These are phyloP conservation scores for Drosophila yakuba DNA, from an alignment of 1,140 invertebrate genomes.

Conservation along the genomic window DNA sequence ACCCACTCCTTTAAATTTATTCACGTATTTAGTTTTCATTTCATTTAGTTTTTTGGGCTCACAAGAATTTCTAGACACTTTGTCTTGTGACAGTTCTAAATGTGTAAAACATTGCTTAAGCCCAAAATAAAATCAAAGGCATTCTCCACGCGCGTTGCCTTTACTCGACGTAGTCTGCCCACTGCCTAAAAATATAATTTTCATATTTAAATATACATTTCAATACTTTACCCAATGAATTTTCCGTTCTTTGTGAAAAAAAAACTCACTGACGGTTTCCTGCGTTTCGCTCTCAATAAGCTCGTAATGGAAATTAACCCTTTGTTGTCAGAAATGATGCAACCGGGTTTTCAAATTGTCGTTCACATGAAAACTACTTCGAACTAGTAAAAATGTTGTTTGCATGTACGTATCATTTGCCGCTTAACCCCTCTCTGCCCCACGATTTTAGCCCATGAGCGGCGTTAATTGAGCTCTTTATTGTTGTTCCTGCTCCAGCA, in stretches of 20 bases:
- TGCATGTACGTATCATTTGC: slow-evolving; percentile 47
- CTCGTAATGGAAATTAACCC: slow-evolving; percentile 50
- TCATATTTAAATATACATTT: slow-evolving; percentile 37
- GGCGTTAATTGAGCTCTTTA: slow-evolving; percentile 81
- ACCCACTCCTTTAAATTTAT: slow-evolving; percentile 2
- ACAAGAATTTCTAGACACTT: slow-evolving; percentile 53
- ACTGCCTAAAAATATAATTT: slow-evolving; percentile 45
- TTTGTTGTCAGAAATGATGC: slow-evolving; percentile 68
- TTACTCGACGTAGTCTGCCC: slow-evolving; percentile 27
- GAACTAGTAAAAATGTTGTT: slow-evolving; percentile 66
- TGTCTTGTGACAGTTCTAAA: slow-evolving; percentile 75
- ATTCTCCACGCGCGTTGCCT: slow-evolving; percentile 28
- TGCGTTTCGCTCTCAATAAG: slow-evolving; percentile 52
- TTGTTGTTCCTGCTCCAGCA: slow-evolving; percentile 49
- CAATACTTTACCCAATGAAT: neutral
- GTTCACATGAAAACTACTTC: slow-evolving; percentile 77
- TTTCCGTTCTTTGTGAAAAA: slow-evolving; percentile 8
- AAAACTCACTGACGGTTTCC: slow-evolving; percentile 32
- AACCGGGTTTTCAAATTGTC: slow-evolving; percentile 65
- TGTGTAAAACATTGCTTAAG: slow-evolving; percentile 53
- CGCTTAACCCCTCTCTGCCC: slow-evolving; percentile 5
- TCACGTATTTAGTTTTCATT: slow-evolving; percentile 30
- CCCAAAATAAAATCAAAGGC: slow-evolving; percentile 39
- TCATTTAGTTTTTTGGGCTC: slow-evolving; percentile 23
- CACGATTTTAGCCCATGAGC: slow-evolving; percentile 29